These are phyloP conservation scores for Taurulus bubalis DNA, from an alignment of 2,113 vertebrate genomes.

Conservation along the genomic window DNA sequence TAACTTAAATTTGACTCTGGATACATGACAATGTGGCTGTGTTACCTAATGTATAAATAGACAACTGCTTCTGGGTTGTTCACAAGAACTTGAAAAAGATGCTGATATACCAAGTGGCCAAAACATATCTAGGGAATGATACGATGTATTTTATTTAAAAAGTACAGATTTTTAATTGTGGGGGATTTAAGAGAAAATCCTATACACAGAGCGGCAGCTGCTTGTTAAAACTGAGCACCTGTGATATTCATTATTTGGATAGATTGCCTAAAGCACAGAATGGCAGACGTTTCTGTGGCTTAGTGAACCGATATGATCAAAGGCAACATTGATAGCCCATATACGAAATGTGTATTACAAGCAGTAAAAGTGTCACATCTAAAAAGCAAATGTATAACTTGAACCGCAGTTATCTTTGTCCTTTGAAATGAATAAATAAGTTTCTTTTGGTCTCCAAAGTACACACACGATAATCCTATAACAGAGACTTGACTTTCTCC, in stretches of 20 bases:
- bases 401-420: neutral
- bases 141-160: neutral
- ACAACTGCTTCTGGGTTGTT: neutral
- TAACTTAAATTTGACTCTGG: neutral
- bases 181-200: slow-evolving; percentile 22
- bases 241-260: neutral
- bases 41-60: neutral
- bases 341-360: neutral
- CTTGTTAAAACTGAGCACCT: neutral
- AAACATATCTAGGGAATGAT: neutral
- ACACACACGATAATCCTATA: neutral
- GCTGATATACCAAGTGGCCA: neutral
- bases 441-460: neutral
- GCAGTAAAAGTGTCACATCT: neutral
- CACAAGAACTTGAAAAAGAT: neutral
- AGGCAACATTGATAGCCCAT: slow-evolving; percentile 1
- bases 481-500: neutral
- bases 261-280: slow-evolving; percentile 6
- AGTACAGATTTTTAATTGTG: slow-evolving; percentile 17
- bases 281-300: neutral
- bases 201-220: neutral
- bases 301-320: neutral
- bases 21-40: neutral
- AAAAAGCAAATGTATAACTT: neutral
- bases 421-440: neutral